Base-by-base conservation (phyloP, 1,140 invertebrate species). In the Meloidogyne exigua region DNA sequence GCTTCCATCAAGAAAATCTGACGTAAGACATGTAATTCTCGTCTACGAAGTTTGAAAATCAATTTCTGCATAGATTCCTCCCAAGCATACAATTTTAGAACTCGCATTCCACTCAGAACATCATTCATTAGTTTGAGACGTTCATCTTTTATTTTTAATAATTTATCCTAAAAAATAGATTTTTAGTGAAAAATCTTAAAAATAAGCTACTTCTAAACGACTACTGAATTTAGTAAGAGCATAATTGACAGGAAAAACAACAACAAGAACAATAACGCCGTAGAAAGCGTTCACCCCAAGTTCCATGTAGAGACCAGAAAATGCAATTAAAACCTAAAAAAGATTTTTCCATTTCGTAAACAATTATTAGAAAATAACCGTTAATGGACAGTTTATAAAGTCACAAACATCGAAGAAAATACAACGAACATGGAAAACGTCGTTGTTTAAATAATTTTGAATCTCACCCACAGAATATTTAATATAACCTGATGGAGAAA, bases 81-180 rank as follows among this genome's bases (percentile, higher is more conserved):
- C 93, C 93, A 95, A 0, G 92, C 92, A 88, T 94, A 93, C 91
- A 95, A 92, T 90, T 95, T 95, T 72, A 95, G 91, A 73, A 93
- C 90, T 88, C 92, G 90, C 21, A 92, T 90, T 74, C 88, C 89
- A 64, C 89, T 88, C 5, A 91, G 80, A 28, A 91, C 87, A 82
- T 91, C 91, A 65, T 87, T 89, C 72, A 91, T 89, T 0, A 90
- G 82, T 49, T 87, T 87, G 0, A 91, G 85, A 78, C 92, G 88
- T 57, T 87, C 79, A 79, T 92, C 91, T 71, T 91, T 90, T n/a
- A 90, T 82, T 21, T 79, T 83, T 68, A 92, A 86, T 64, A 84
- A 81, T 65, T 82, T 68, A 4, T 72, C 65, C 79, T 80, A 36
- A 26, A 80, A 18, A 62, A 25, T 36, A 72, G 10, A 0, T 39